These are phyloP conservation scores for Trachymyrmex septentrionalis DNA, from an alignment of 1,140 invertebrate genomes.

Conservation along the genomic window DNA sequence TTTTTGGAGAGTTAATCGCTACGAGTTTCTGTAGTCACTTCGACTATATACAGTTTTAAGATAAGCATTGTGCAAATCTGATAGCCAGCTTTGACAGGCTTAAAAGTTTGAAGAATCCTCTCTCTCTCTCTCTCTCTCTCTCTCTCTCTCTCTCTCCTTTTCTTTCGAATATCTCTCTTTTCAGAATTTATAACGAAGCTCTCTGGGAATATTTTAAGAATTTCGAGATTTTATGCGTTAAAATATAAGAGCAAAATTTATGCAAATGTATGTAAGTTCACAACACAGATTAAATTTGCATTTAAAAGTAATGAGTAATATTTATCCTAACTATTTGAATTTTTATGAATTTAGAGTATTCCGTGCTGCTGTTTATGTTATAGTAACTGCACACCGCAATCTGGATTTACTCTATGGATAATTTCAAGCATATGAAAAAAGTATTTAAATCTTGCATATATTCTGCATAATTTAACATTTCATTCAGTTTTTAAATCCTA, in stretches of 20 bases:
- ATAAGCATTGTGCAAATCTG: conserved; percentile 33
- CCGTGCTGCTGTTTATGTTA: not conserved
- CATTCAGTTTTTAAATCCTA: conserved; percentile 31
- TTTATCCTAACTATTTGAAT: conserved; percentile 33
- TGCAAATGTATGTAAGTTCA: conserved; percentile 40
- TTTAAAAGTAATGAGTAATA: conserved; percentile 42
- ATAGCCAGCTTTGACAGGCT: conserved; percentile 1
- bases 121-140: not conserved
- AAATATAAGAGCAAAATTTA: conserved; percentile 22
- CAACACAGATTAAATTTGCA: conserved; percentile 31
- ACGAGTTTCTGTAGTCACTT: conserved; percentile 30
- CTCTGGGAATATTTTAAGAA: conserved; percentile 18
- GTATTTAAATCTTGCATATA: conserved; percentile 2
- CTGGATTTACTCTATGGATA: conserved; percentile 21
- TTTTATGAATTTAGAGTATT: conserved; percentile 35
- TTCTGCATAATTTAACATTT: conserved; percentile 11
- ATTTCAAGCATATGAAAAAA: conserved; percentile 9
- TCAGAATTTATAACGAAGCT: conserved; percentile 30
- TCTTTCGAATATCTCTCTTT: not conserved
- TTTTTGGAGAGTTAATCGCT: conserved; percentile 28
- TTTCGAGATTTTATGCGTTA: not conserved
- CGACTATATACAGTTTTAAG: conserved; percentile 8
- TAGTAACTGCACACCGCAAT: conserved; percentile 11
- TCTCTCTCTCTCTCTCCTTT: not conserved
- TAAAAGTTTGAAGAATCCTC: not conserved